Base-by-base conservation (phyloP, 2,888 invertebrate species). In the Agelastica alni region DNA sequence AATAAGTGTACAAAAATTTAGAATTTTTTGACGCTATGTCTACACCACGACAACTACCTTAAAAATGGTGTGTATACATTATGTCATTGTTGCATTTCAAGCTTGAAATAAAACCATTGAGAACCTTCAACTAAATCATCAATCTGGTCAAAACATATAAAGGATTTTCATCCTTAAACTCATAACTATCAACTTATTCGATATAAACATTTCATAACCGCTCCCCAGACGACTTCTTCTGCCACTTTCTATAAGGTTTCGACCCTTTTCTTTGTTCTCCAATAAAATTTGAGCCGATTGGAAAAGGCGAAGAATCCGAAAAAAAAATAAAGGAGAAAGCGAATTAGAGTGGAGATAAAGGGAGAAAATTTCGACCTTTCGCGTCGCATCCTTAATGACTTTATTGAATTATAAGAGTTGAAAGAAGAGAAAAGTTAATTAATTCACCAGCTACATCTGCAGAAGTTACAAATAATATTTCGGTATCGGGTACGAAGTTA, bases 381-480 rank as follows among this genome's bases (percentile, higher is more conserved):
- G 52, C 51, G 34, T 54, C 49, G 49, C 49, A 49, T 57, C 37
- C 12, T 48, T 53, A 57, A 57, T 57, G 53, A 53, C 42, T 53
- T 53, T 37, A 57, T 57, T 49, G 56, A 53, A 57, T 57, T 57
- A 57, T 46, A 56, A 39, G 36, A 28, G 44, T 39, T 44, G 52
- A 58, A 55, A 55, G 52, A 47, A 52, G 52, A 48, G 51, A 44
- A 57, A 53, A 58, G 52, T 55, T 55, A 55, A 55, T 58, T 55
- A 58, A 58, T 55, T 58, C 55, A 48, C 51, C 37, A 36, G 54
- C 37, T 45, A 45, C 36, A 39, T 43, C 45, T 39, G 36, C 49
- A 47, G 53, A 57, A 53, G 43, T 54, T 48, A 53, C 58, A 58
- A 53, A 58, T 49, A 49, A 49, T 58, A 58, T 58, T 55, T n/a